phyloP scores from a whole-genome alignment of 2,113 vertebrate species.

The Coturnix japonica region DNA sequence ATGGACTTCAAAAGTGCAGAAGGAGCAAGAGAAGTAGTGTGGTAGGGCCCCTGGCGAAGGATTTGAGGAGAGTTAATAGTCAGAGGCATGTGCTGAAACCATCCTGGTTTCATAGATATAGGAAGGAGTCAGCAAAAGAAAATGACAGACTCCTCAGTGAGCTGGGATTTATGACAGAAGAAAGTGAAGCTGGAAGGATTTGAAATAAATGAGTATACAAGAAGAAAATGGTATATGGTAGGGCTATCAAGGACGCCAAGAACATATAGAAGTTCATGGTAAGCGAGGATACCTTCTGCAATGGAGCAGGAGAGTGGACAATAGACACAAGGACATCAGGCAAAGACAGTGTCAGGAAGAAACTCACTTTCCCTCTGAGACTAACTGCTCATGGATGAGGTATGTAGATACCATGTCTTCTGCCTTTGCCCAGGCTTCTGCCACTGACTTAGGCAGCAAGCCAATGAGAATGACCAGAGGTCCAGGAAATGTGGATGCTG shows the following conservation, averaged over 20 bases:
- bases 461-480: background rate
- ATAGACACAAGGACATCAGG: background rate
- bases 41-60: background rate
- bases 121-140: background rate
- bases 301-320: background rate
- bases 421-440: background rate
- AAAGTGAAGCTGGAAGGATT: background rate
- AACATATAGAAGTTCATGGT: background rate
- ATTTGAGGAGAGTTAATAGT: background rate
- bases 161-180: background rate
- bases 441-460: rapidly evolving
- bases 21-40: background rate
- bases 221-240: background rate
- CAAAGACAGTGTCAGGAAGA: background rate
- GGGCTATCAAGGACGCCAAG: background rate
- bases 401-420: background rate
- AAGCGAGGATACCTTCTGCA: background rate
- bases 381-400: background rate
- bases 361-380: background rate
- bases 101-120: background rate
- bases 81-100: background rate
- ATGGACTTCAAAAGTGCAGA: background rate
- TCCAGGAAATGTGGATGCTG: background rate
- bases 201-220: background rate
- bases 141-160: background rate